Base-by-base conservation (phyloP, 2,113 vertebrate genomes). In the Datnioides undecimradiatus region DNA sequence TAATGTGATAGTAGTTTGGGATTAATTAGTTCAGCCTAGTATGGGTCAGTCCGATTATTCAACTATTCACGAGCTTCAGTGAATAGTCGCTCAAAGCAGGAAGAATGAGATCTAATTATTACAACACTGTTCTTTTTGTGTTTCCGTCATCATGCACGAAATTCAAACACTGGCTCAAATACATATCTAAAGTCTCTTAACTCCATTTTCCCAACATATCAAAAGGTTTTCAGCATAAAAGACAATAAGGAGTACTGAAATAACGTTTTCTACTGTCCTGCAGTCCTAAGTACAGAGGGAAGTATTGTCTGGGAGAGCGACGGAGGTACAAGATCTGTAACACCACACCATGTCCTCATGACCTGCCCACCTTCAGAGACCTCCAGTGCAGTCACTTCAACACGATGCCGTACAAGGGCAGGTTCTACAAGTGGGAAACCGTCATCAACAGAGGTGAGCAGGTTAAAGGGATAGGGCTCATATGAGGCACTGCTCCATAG, bases 351-450 rank as follows among this genome's bases (percentile, higher is more conserved):
- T 99, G 98, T 52, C 90, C 91, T 0, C 8, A 1, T 0, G 92
- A 93, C 36, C 63, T 21, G 12, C 96, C 95, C 6, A 94, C 94
- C 70, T 99, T 99, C 93, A 95, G 97, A 63, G 94, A 96, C 3
- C 1, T 94, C 13, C 98, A 99, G 93, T 99, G 98, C 80, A 94
- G 95, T 86, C 95, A 93, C 54, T 99, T 99, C 62, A 96, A 99
- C 80, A 85, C 89, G 14, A 64, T 94, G 89, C 95, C 77, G 0
- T 98, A 99, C 90, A 98, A 96, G 68, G 97, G 96, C 51, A 96
- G 93, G 31, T 93, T 97, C 73, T 95, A 97, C 91, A 95, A 90
- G 29, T 99, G 98, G 98, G 95, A 95, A 0, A 94, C 97, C 0
- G 96, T 99, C 79, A 92, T 94, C 89, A 96, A 93, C 78, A 94